These are phyloP conservation scores for Lota lota DNA, from an alignment of 2,113 vertebrate genomes.

Conservation along the genomic window DNA sequence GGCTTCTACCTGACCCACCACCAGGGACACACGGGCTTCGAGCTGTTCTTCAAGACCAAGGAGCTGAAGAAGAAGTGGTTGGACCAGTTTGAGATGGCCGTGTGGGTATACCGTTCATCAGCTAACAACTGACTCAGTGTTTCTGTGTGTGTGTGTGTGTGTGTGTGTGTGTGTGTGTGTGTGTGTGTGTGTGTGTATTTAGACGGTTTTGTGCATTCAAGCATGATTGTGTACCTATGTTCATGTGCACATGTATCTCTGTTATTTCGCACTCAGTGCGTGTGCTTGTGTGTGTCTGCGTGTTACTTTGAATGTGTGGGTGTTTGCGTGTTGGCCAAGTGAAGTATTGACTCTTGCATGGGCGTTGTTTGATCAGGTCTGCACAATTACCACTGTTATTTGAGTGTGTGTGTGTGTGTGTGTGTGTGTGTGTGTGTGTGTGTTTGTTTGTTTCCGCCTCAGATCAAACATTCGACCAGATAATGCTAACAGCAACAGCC, in stretches of 20 bases:
- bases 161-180: no score
- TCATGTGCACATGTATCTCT: slow-evolving; percentile 7
- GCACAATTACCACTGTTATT: slow-evolving; percentile 33
- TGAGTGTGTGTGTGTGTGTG: no score
- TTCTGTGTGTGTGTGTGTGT: no score
- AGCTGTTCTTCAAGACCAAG: slow-evolving; percentile 93
- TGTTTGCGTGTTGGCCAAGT: slow-evolving; percentile 28
- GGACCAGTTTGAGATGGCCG: slow-evolving; percentile 93
- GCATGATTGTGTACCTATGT: neutral
- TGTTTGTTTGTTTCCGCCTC: neutral
- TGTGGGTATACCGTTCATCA: slow-evolving; percentile 77
- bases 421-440: no score
- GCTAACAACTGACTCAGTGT: neutral
- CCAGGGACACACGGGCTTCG: slow-evolving; percentile 87
- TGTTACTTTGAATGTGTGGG: slow-evolving; percentile 1
- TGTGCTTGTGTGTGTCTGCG: slow-evolving; percentile 4
- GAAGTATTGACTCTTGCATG: slow-evolving; percentile 57
- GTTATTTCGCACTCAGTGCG: neutral
- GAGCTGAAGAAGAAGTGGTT: slow-evolving; percentile 98
- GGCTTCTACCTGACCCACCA: slow-evolving; percentile 92
- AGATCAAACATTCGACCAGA: slow-evolving; percentile 92
- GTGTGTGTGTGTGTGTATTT: neutral
- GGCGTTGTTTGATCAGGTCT: slow-evolving; percentile 61
- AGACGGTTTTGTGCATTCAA: neutral
- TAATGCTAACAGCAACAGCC: slow-evolving; percentile 80